phyloP scores from a whole-genome alignment of 2,113 vertebrate genomes.

The Rhagologus leucostigma region DNA sequence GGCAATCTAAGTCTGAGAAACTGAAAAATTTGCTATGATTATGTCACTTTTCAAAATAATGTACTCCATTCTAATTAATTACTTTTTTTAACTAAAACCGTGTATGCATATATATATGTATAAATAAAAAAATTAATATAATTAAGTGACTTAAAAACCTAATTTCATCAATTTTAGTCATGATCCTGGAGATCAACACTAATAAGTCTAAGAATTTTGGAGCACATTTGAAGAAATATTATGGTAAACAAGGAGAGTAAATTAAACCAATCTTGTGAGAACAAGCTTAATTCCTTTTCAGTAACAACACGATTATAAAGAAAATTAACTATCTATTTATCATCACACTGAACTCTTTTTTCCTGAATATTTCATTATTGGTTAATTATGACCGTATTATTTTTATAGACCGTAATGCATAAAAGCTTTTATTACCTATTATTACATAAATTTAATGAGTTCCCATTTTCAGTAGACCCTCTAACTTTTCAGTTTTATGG shows the following conservation, averaged over 20 bases:
- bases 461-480: neutral
- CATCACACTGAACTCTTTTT: neutral
- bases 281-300: neutral
- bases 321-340: neutral
- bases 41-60: neutral
- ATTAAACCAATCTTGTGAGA: neutral
- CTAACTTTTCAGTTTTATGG: neutral
- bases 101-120: neutral
- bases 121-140: neutral
- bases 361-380: neutral
- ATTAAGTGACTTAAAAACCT: neutral
- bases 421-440: neutral
- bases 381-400: neutral
- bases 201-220: neutral
- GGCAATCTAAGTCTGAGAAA: neutral
- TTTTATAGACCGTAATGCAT: neutral
- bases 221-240: neutral
- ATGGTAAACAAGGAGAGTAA: neutral
- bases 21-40: neutral
- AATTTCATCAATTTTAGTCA: neutral
- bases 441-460: neutral
- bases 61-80: neutral
- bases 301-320: neutral
- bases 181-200: neutral
- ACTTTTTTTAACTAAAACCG: neutral